Percentiles rank a stretch among this genome's conserved stretches.
phyloP scores from a whole-genome alignment of 2,113 vertebrate genomes.

The Bambusicola thoracicus region DNA sequence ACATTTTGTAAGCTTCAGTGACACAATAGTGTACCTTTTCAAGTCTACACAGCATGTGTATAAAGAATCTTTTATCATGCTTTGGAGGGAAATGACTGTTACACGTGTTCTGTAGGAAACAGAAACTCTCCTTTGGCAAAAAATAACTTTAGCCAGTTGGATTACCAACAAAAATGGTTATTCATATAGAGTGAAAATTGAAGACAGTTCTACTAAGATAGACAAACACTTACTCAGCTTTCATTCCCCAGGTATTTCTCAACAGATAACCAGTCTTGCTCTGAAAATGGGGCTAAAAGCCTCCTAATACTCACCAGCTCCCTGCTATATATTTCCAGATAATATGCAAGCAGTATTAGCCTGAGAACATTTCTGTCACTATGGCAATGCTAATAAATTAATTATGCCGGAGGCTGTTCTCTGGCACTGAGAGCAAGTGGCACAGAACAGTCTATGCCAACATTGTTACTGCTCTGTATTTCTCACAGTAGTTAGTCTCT shows the following conservation, averaged over 20 bases:
- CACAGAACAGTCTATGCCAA: constrained; percentile 22
- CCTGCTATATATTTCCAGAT: neutral
- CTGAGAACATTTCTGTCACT: constrained; percentile 29
- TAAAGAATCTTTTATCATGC: neutral
- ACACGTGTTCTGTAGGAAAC: constrained; percentile 4
- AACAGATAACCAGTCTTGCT: neutral
- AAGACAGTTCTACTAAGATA: neutral
- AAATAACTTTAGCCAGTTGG: constrained; percentile 7
- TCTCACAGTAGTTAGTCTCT: neutral
- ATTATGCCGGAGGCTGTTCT: constrained; percentile 18
- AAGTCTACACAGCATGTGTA: neutral
- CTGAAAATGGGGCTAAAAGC: neutral
- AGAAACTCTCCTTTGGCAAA: neutral
- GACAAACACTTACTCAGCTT: neutral
- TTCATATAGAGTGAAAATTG: neutral
- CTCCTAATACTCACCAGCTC: neutral
- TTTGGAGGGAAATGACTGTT: neutral
- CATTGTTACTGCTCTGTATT: neutral
- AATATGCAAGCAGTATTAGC: neutral
- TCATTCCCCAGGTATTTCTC: neutral
- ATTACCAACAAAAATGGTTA: neutral
- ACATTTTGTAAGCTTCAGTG: neutral
- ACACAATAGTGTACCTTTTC: neutral
- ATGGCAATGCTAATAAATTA: constrained; percentile 37
- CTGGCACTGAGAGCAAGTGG: neutral